Conservation (phyloP, 2,113 vertebrate species). For the Anhinga anhinga region DNA sequence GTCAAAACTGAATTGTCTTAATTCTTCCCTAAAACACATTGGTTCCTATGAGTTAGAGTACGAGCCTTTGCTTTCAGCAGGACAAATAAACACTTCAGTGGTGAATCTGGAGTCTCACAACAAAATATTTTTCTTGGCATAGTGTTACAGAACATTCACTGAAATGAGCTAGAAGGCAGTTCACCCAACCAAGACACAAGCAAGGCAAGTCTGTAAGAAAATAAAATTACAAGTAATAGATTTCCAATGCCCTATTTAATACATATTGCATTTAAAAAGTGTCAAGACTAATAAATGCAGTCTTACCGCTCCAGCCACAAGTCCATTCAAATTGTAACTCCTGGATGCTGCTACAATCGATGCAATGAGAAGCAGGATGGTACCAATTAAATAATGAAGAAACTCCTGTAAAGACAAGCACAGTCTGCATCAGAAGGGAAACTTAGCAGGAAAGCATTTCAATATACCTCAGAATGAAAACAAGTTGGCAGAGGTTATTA, state of each 20-base stretch:
- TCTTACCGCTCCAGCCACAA: conserved; percentile 86
- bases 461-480: neutral
- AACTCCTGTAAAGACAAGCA: conserved; percentile 84
- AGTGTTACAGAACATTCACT: neutral
- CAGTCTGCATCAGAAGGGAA: neutral
- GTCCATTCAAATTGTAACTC: conserved; percentile 64
- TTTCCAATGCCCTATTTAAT: neutral
- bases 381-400: conserved; percentile 88
- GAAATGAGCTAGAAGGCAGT: neutral
- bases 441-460: neutral
- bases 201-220: neutral
- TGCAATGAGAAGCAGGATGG: conserved; percentile 86
- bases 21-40: neutral
- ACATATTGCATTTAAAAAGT: neutral
- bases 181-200: neutral
- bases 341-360: conserved; percentile 84
- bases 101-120: neutral
- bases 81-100: neutral
- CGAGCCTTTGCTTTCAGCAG: neutral
- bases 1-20: neutral
- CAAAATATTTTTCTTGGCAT: neutral
- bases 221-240: neutral
- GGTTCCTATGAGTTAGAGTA: neutral
- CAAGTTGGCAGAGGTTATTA: neutral
- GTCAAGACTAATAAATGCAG: neutral